Base-by-base conservation (phyloP, 92 coral and sea anemone species). In the Actinostola sp. region DNA sequence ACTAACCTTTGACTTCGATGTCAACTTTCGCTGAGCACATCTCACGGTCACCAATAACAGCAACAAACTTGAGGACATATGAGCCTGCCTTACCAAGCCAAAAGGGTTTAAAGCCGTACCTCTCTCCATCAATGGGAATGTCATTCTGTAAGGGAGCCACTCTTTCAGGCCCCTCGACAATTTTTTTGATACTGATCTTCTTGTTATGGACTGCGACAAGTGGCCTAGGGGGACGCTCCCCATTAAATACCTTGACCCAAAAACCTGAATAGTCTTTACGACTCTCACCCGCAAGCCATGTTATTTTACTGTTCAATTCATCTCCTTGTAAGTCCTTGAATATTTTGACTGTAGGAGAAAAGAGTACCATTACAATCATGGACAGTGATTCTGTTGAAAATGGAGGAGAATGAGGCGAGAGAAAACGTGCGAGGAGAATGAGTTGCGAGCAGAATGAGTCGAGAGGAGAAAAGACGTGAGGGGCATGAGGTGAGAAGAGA, bases 221-320 rank as follows among this genome's bases (percentile, higher is more conserved):
- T 11, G 88, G 82, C 52, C 66, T 86, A 10, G 92, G 86, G 0
- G 92, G 89, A 0, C 86, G 89, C 44, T 90, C 96, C 24, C 96
- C 96, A 57, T 68, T 90, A 70, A 78, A 86, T 52, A 90, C 73
- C 57, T 90, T 86, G 36, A 90, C 84, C 96, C 96, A 90, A 60
- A 86, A 86, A 38, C 96, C 96, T 8, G 89, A 56, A 23, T 53
- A 41, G 2, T 79, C 92, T 70, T 75, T 78, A 71, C 77, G 89
- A 3, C 51, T 66, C 32, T 90, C 96, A 1, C 96, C 96, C 11
- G 96, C 96, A 13, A 60, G 21, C 96, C 92, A 90, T 2, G 74
- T 75, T 17, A 84, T 66, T 46, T 71, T 77, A 20, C 82, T 83
- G 13, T 76, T 71, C 34, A 86, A 12, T 34, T 86, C 92, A 8